These are phyloP conservation scores for Xylocampa areola DNA, from an alignment of 2,888 invertebrate genomes.

Conservation along the genomic window DNA sequence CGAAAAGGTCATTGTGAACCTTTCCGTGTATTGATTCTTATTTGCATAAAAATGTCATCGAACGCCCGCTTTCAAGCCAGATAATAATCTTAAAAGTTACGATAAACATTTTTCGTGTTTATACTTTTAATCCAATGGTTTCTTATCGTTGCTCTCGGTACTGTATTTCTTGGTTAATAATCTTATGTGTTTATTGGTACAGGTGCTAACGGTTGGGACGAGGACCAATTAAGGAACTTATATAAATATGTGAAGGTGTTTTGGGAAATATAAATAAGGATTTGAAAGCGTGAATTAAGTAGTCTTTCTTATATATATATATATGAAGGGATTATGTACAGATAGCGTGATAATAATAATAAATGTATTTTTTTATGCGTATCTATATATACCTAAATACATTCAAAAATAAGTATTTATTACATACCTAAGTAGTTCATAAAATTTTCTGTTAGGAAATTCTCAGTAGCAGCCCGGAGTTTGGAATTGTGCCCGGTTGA, in stretches of 20 bases:
- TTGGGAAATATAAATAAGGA: conserved; percentile 15
- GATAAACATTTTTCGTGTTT: conserved; percentile 53
- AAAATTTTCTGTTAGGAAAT: no score
- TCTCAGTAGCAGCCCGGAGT: no score
- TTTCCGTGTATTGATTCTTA: conserved; percentile 65
- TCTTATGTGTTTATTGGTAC: conserved; percentile 45
- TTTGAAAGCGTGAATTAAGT: conserved; percentile 15
- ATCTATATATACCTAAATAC: no score
- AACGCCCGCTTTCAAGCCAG: conserved; percentile 52
- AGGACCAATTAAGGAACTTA: conserved; percentile 45
- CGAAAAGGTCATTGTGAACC: conserved; percentile 71
- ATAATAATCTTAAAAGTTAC: conserved; percentile 61
- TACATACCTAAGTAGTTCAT: no score
- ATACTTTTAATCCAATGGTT: conserved; percentile 30
- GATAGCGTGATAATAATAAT: neutral
- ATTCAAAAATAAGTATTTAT: no score
- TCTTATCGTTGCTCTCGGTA: conserved; percentile 32
- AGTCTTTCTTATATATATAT: neutral
- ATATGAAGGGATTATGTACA: conserved; percentile 1
- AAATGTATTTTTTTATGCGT: no score
- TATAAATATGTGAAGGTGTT: conserved; percentile 31
- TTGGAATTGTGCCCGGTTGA: no score
- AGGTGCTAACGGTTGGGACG: conserved; percentile 30
- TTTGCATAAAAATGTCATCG: conserved; percentile 79
- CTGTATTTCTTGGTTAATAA: conserved; percentile 41